Conservation (phyloP, 53 echinoderm and acorn worm species). For the Apostichopus leukothele region DNA sequence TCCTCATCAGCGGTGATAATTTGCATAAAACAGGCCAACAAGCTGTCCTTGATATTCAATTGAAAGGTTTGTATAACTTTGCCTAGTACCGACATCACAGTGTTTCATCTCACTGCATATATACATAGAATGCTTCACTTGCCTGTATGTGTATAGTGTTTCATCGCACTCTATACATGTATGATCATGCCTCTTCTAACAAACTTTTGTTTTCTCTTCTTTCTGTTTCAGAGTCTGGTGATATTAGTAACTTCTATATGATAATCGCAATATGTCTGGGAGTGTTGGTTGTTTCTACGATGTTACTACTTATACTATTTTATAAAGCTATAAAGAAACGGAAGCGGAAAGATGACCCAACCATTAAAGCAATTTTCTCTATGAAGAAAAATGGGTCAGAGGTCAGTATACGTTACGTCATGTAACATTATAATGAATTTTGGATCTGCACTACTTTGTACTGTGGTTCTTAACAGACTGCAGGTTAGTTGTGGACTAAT, state of each 20-base stretch:
- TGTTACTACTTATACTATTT: background rate
- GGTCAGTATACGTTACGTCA: background rate
- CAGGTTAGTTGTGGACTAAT: too few species aligned
- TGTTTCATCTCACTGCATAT: too few species aligned
- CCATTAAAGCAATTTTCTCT: background rate
- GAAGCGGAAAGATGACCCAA: background rate
- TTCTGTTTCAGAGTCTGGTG: background rate
- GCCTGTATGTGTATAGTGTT: too few species aligned
- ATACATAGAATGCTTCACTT: too few species aligned
- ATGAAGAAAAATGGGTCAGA: background rate
- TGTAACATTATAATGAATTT: background rate
- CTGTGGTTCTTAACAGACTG: too few species aligned
- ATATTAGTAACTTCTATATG: background rate
- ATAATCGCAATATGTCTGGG: background rate
- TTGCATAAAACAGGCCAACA: slow-evolving; percentile 2
- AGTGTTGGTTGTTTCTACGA: background rate
- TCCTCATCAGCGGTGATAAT: slow-evolving; percentile 4
- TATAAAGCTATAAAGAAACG: background rate
- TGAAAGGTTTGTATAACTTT: background rate
- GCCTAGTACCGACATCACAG: background rate
- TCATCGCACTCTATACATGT: too few species aligned
- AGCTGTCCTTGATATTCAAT: slow-evolving; percentile 10
- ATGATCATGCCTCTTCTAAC: too few species aligned
- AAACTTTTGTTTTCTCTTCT: background rate
- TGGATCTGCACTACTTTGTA: too few species aligned